Percentiles rank a stretch among this genome's conserved stretches.
Conservation (phyloP, 64 coral and sea anemone species). For the Stichodactyla mertensii region DNA sequence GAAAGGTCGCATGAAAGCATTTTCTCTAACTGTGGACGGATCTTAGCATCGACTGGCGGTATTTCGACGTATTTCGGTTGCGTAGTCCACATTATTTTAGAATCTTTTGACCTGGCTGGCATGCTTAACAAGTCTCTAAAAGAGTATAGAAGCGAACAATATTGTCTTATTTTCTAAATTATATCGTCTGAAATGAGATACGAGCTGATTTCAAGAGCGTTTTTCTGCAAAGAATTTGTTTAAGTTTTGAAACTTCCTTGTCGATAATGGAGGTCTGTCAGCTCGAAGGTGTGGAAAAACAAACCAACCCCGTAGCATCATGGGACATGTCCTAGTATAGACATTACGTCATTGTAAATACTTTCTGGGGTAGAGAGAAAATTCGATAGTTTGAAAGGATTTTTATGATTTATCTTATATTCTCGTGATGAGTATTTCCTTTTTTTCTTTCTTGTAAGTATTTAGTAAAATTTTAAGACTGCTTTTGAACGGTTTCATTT, state of each 20-base stretch:
- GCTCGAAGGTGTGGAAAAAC: background rate
- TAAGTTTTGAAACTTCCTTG: background rate
- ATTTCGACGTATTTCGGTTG: conserved; percentile 4
- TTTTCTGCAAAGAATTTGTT: background rate
- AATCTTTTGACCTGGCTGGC: background rate
- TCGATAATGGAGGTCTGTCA: background rate
- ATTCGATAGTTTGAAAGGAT: background rate
- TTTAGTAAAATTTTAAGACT: background rate
- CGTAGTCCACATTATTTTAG: background rate
- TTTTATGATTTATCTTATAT: background rate
- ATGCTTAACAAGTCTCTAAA: background rate
- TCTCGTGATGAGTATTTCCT: background rate
- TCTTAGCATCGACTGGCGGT: background rate
- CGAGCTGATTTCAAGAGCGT: background rate
- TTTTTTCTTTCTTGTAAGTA: background rate
- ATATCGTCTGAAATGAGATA: background rate
- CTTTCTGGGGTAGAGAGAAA: background rate
- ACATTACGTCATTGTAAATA: background rate
- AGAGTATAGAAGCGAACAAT: background rate
- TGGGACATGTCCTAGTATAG: background rate
- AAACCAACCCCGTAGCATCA: background rate
- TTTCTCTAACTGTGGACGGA: background rate
- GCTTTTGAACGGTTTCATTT: background rate
- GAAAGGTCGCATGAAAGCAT: background rate
- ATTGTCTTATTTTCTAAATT: background rate